A percentile compares a stretch with the other conserved stretches of the same genome.
Evolutionary conservation across 2,113 vertebrate genomes (phyloP).

Genomic region (Lasiurus borealis): DNA sequence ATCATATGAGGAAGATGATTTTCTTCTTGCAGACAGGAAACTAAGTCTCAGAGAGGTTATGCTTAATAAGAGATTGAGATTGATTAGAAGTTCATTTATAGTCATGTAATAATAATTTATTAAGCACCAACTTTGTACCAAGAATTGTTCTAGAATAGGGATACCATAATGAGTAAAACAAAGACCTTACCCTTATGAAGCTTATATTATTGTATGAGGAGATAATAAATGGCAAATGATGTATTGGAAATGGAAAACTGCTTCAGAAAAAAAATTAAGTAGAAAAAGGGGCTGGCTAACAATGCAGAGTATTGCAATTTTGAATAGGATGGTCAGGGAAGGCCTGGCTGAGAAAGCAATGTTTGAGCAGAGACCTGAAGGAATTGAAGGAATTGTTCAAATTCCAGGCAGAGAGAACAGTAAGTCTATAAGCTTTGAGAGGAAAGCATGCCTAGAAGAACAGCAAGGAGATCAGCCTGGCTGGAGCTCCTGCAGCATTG

Average conservation of each 20-base stretch:
- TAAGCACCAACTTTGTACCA: background rate
- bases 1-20: background rate
- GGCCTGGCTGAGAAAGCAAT: background rate
- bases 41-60: background rate
- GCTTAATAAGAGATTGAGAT: background rate
- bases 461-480: background rate
- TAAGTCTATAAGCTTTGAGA: background rate
- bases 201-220: conserved; percentile 14
- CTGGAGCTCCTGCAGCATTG: background rate
- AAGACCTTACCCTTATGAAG: background rate
- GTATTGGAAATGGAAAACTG: background rate
- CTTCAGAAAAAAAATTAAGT: background rate
- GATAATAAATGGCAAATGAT: background rate
- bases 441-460: background rate
- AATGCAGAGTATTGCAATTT: background rate
- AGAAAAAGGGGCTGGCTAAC: background rate
- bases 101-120: conserved; percentile 4
- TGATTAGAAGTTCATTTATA: background rate
- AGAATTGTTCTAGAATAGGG: background rate
- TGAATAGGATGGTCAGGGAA: background rate
- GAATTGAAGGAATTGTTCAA: background rate
- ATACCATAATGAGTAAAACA: background rate
- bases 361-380: background rate
- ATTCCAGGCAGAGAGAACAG: background rate
- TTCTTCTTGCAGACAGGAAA: background rate